Percentiles rank a stretch among this genome's conserved stretches.
phyloP scores from a whole-genome alignment of 2,113 vertebrate genomes.

The Hyperoodon ampullatus region DNA sequence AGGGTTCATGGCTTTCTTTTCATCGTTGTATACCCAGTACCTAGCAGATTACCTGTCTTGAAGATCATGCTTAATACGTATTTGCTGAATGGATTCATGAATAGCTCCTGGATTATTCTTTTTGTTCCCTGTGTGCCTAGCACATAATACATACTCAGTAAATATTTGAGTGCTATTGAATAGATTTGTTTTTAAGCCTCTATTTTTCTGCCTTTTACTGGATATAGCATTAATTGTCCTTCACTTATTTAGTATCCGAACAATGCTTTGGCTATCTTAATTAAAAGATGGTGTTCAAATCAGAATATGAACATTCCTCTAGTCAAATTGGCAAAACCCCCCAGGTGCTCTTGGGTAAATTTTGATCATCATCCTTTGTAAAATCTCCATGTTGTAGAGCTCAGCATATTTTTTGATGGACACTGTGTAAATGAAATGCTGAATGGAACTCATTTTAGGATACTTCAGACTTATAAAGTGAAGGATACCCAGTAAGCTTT shows the following conservation, averaged over 20 bases:
- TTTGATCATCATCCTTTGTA: not conserved
- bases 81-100: conserved; percentile 14
- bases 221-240: not conserved
- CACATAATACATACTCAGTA: not conserved
- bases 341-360: not conserved
- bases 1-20: not conserved
- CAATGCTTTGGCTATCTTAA: conserved; percentile 30
- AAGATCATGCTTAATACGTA: not conserved
- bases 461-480: not conserved
- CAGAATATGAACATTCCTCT: not conserved
- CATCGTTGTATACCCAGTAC: not conserved
- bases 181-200: not conserved
- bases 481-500: not conserved
- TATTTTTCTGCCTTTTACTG: not conserved
- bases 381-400: not conserved
- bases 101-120: not conserved
- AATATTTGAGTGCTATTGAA: not conserved
- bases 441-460: conserved; percentile 15
- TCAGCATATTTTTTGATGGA: not conserved
- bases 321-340: not conserved
- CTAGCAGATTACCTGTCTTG: not conserved
- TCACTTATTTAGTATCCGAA: not conserved
- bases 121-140: not conserved
- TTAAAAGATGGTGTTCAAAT: conserved; percentile 36
- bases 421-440: not conserved